phyloP scores from a whole-genome alignment of 2,888 invertebrate genomes.

The Spodoptera picta region DNA sequence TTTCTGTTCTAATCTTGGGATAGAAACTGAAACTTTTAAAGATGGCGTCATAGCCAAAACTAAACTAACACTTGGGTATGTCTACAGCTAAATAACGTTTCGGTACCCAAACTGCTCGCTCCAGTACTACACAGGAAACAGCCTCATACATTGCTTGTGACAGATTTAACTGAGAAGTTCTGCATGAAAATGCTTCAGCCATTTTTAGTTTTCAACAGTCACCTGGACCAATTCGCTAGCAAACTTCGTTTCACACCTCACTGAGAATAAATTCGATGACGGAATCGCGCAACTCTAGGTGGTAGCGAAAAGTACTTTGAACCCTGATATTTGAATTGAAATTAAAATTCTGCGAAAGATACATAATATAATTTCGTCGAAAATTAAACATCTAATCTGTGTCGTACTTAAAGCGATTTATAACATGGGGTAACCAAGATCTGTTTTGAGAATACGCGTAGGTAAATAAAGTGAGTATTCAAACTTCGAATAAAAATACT shows the following conservation, averaged over 20 bases:
- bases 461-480: background rate
- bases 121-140: conserved; percentile 17
- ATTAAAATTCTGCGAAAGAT: conserved; percentile 2
- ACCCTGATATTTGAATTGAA: background rate
- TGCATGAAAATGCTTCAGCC: conserved; percentile 25
- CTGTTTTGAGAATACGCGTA: background rate
- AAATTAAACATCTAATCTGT: conserved; percentile 9
- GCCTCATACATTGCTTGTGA: conserved; percentile 15
- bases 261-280: conserved; percentile 30
- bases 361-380: conserved; percentile 4
- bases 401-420: conserved; percentile 5
- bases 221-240: conserved; percentile 14
- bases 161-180: conserved; percentile 25
- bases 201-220: conserved; percentile 32
- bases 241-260: conserved; percentile 39
- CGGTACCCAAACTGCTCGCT: background rate
- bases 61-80: background rate
- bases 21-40: conserved; percentile 15
- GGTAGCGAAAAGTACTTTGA: background rate
- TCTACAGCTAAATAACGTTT: background rate
- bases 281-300: conserved; percentile 4
- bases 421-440: conserved; percentile 7
- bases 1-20: conserved; percentile 29
- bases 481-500: no score
- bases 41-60: background rate